phyloP scores from a whole-genome alignment of 2,888 invertebrate species.

The Oligia fasciuncula region DNA sequence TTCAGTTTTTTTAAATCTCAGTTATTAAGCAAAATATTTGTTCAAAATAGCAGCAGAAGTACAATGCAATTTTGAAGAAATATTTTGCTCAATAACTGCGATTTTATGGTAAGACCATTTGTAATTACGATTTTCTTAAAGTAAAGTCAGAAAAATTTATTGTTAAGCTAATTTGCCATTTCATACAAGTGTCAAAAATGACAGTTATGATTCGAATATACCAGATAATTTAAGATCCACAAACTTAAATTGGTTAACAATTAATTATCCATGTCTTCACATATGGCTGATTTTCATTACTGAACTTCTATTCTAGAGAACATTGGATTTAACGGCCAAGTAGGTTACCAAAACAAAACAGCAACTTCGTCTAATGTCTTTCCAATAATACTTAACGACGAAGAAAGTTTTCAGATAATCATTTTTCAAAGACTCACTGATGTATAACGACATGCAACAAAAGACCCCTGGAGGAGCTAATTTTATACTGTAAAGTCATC shows the following conservation, averaged over 20 bases:
- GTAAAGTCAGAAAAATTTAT: too few species aligned
- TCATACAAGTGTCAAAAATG: background rate
- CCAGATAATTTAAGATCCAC: background rate
- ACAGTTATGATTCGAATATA: background rate
- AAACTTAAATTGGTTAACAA: background rate
- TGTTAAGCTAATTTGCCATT: background rate
- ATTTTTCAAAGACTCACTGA: slow-evolving; percentile 75
- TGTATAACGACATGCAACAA: slow-evolving; percentile 61
- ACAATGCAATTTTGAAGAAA: too few species aligned
- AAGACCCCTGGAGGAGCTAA: slow-evolving; percentile 42
- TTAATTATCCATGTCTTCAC: background rate
- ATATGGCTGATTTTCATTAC: background rate
- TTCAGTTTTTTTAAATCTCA: too few species aligned
- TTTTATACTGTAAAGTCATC: slow-evolving; percentile 64
- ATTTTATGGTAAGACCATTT: too few species aligned
- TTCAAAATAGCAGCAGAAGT: too few species aligned
- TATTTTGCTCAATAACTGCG: too few species aligned
- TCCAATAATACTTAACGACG: slow-evolving; percentile 72
- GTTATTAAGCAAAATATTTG: too few species aligned
- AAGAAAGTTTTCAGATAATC: slow-evolving; percentile 78
- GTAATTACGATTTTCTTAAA: background rate
- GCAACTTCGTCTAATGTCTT: slow-evolving; percentile 41
- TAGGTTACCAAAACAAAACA: background rate
- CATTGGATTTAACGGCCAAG: slow-evolving; percentile 14
- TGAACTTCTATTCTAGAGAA: background rate